A percentile compares a stretch with the other conserved stretches of the same genome.
Conservation (phyloP, 1,140 invertebrate genomes). For the Drosophila pachea region DNA sequence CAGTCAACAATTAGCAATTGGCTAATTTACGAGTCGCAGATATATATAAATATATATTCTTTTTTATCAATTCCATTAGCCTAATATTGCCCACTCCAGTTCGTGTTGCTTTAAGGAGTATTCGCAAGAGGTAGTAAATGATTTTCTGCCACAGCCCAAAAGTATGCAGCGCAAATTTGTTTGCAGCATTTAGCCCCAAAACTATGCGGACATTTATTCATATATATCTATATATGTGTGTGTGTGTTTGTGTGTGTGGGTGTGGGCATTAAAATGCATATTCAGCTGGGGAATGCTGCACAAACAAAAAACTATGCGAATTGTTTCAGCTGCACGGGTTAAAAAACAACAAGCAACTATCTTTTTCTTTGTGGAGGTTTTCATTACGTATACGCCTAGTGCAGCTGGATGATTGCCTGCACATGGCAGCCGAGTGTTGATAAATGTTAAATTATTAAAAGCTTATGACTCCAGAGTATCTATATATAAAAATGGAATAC, state of each 20-base stretch:
- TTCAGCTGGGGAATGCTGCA: slow-evolving; percentile 1
- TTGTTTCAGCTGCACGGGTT: slow-evolving; percentile 10
- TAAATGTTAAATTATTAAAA: slow-evolving; percentile 20
- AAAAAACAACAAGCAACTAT: slow-evolving; percentile 14
- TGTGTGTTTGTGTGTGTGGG: neutral
- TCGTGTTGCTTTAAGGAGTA: neutral
- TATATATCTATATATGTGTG: neutral
- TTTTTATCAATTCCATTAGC: too few relatives aligned
- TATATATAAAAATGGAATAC: neutral
- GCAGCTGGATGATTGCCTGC: neutral
- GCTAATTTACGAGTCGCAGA: too few relatives aligned
- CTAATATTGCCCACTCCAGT: neutral
- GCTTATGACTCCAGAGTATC: slow-evolving; percentile 8
- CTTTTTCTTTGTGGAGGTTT: neutral
- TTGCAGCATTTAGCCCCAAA: slow-evolving; percentile 30
- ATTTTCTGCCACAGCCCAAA: slow-evolving; percentile 24
- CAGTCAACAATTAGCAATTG: too few relatives aligned
- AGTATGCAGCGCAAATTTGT: slow-evolving; percentile 39
- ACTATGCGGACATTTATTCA: slow-evolving; percentile 41
- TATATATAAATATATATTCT: too few relatives aligned
- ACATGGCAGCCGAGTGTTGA: slow-evolving; percentile 5
- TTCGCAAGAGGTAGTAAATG: neutral
- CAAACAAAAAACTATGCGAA: slow-evolving; percentile 17
- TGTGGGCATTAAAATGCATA: neutral
- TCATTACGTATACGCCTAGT: slow-evolving; percentile 16